Conservation (phyloP, 2,113 vertebrate genomes). For the Cyphomyrus discorhynchus region DNA sequence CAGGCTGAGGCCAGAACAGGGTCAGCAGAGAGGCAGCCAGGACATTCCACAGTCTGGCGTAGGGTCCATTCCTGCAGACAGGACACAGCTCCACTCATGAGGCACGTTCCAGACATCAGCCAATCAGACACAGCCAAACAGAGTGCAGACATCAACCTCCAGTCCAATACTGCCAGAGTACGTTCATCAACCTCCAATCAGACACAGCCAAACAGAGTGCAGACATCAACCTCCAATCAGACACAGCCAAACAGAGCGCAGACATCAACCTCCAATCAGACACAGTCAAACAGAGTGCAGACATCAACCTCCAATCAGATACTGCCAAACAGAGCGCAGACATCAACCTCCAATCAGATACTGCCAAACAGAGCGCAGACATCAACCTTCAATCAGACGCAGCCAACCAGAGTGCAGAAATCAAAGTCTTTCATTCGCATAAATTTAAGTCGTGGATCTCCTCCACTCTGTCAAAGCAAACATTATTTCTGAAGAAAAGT, state of each 20-base stretch:
- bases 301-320: background rate
- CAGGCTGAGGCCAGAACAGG: background rate
- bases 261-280: background rate
- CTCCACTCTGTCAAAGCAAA: background rate
- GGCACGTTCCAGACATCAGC: background rate
- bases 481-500: background rate
- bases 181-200: background rate
- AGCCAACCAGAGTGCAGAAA: background rate
- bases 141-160: background rate
- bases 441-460: background rate
- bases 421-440: background rate
- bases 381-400: background rate
- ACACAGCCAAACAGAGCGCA: background rate
- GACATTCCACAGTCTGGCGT: slow-evolving; percentile 7
- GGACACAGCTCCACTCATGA: background rate
- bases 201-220: background rate
- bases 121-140: background rate
- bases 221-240: background rate
- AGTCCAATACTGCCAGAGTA: too few species aligned
- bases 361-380: background rate
- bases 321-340: background rate
- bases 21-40: background rate
- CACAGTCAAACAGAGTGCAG: background rate
- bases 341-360: background rate
- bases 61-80: background rate